These are phyloP conservation scores for Thera britannica DNA, from an alignment of 2,888 invertebrate genomes.

Conservation along the genomic window DNA sequence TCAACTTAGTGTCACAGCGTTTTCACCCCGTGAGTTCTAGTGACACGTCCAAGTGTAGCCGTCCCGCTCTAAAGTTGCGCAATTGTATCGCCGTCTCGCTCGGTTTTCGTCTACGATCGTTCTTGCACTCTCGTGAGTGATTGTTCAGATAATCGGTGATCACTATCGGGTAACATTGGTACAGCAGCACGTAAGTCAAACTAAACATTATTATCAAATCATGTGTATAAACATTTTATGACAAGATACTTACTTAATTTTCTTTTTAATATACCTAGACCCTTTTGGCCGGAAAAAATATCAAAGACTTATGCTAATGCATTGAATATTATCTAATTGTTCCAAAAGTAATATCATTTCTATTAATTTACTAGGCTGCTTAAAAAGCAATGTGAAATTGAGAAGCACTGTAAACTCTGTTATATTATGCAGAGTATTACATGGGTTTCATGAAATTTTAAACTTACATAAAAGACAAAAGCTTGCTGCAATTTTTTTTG, in stretches of 20 bases:
- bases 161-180: constrained; percentile 62
- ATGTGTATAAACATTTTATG: not conserved
- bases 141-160: constrained; percentile 62
- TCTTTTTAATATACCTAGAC: not conserved
- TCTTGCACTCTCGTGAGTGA: constrained; percentile 67
- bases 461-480: no score
- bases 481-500: no score
- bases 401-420: not conserved
- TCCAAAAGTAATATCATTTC: not conserved
- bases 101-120: constrained; percentile 50
- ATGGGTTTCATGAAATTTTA: no score
- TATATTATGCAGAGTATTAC: no score
- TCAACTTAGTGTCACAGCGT: constrained; percentile 15
- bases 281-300: not conserved
- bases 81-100: constrained; percentile 63
- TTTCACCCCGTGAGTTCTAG: constrained; percentile 24
- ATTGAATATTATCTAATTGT: not conserved
- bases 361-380: not conserved
- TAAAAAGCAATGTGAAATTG: no score
- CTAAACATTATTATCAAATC: constrained; percentile 36
- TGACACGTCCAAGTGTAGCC: constrained; percentile 56
- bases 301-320: not conserved
- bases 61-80: constrained; percentile 71
- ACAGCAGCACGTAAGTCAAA: constrained; percentile 72
- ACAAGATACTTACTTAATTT: not conserved